Percentiles rank a stretch among this genome's conserved stretches.
Evolutionary conservation across 2,888 invertebrate species (phyloP).

Genomic region (Hylaea fasciaria): DNA sequence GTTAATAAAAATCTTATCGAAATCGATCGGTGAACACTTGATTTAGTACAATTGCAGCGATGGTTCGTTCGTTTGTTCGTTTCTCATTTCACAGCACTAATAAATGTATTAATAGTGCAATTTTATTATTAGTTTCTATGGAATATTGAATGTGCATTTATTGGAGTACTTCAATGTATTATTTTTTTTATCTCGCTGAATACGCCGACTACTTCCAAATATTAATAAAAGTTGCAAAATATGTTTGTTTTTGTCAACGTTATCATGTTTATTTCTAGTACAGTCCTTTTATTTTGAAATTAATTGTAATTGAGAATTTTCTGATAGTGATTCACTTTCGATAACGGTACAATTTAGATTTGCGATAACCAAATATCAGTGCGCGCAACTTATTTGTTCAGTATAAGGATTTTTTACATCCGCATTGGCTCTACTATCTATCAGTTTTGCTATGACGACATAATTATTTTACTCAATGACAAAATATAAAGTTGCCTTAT

Average conservation of each 20-base stretch:
- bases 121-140: too few species aligned
- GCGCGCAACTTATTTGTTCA: neutral
- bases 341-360: conserved; percentile 8
- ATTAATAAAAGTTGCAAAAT: too few species aligned
- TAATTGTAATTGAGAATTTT: conserved; percentile 1
- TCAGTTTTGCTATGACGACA: too few species aligned
- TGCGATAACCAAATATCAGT: neutral
- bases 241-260: neutral
- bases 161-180: too few species aligned
- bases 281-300: neutral
- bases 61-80: too few species aligned
- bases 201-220: too few species aligned
- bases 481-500: neutral
- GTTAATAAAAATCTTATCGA: conserved; percentile 23
- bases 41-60: neutral
- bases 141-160: too few species aligned
- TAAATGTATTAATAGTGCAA: too few species aligned
- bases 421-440: neutral
- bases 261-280: too few species aligned
- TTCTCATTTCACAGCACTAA: too few species aligned
- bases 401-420: neutral
- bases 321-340: conserved; percentile 5
- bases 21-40: conserved; percentile 16
- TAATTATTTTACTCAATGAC: neutral
- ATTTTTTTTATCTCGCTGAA: too few species aligned